Evolutionary conservation across 1,140 invertebrate genomes (phyloP), one percentile per base, ranked within the genome.

Genomic region (Drosophila pseudoananassae): DNA sequence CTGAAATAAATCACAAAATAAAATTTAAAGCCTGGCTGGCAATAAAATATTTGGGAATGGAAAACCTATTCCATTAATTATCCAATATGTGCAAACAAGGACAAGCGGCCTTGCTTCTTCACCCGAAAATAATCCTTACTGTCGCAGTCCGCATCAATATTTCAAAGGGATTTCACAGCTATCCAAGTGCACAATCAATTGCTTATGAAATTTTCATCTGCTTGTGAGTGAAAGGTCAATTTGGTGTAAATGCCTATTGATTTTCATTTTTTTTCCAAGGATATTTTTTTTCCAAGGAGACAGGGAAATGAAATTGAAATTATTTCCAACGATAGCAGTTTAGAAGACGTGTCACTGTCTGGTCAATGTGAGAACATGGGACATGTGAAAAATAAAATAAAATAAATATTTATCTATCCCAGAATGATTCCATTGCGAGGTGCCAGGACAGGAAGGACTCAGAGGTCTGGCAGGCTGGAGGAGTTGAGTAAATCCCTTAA

Each of bases 301-400:
- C 33, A 20, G 38, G 36, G 43, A 33, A 82, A 72, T 69, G 63
- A 83, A 88, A 87, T 87, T 82, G 78, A 82, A 82, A 87, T 82
- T 72, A 87, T 83, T 78, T 65, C 46, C 54, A 88, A 66, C 82
- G 82, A 78, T 75, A 88, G 78, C 70, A 65, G 71, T 72, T 82
- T 78, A 76, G 46, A 43, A 43, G 75, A 87, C 83, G 75, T 88
- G 83, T 69, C 63, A 78, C 63, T 56, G 68, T 43, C 31, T 17
- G 53, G 20, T 20, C 36, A 15, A 23, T 40, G 50, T 8, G 6
- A 25, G 8, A 20, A 59, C 47, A 17, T 20, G 68, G 63, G 38
- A 74, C 64, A 47, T 80, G 72, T 66, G 58, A 38, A 64, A 74
- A 77, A 71, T 78, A 81, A 74, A 77, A 71, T 78, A 81, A 75